Conservation (phyloP, 2,888 invertebrate genomes). For the Phoronis australis region DNA sequence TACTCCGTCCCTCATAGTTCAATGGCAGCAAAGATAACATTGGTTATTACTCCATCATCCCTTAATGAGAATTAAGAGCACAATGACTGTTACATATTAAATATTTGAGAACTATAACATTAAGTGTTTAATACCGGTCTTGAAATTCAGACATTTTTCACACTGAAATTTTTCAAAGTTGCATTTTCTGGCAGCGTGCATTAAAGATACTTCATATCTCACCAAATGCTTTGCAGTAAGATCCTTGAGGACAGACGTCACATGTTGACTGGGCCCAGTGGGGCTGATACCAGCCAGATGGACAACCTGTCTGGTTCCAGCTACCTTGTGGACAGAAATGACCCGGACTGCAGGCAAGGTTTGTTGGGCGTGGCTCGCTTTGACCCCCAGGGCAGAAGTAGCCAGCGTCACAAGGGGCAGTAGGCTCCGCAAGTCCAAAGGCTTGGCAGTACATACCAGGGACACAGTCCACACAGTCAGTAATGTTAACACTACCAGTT, state of each 20-base stretch:
- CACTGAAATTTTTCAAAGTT: too few relatives aligned
- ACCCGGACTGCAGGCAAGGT: conserved; percentile 41
- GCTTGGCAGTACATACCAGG: conserved; percentile 42
- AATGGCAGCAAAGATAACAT: too few relatives aligned
- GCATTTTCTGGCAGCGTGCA: too few relatives aligned
- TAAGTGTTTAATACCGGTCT: too few relatives aligned
- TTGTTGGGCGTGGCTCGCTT: conserved; percentile 27
- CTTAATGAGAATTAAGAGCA: too few relatives aligned
- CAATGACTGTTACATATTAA: too few relatives aligned
- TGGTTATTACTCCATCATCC: too few relatives aligned
- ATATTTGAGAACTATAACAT: too few relatives aligned
- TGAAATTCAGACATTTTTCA: too few relatives aligned
- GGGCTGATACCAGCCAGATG: conserved; percentile 45
- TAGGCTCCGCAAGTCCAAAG: conserved; percentile 33
- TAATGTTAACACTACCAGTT: conserved; percentile 27
- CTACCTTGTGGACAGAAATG: conserved; percentile 46
- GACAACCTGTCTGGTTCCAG: conserved; percentile 46
- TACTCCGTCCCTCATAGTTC: too few relatives aligned
- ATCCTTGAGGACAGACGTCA: conserved; percentile 42
- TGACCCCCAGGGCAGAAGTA: conserved; percentile 48
- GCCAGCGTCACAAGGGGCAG: conserved; percentile 35
- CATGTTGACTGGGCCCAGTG: conserved; percentile 38
- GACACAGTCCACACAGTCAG: conserved; percentile 40
- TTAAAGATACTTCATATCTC: too few relatives aligned
- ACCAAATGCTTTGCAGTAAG: conserved; percentile 44